Base-by-base conservation (phyloP, 2,113 vertebrate species). In the Psophia crepitans region DNA sequence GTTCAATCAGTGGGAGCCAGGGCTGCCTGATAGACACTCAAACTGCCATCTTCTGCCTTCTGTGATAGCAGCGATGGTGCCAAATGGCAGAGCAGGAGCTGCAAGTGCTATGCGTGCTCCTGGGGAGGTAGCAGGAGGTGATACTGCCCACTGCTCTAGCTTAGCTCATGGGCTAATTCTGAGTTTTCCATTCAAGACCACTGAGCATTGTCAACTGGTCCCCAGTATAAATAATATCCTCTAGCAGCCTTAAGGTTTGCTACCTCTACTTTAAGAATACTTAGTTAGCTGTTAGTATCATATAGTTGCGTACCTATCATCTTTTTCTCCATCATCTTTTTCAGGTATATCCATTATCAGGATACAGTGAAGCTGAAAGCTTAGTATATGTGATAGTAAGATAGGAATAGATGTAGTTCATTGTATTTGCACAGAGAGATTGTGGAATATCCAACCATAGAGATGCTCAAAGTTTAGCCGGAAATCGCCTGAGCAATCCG, bases 301-400 rank as follows among this genome's bases (percentile, higher is more conserved):
- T 68, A 12, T 23, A 48, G 14, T 44, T n/a, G 2, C 20, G 28
- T 60, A 58, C 35, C 28, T 75, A 0, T 60, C 48, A 41, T 10
- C 43, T 63, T 21, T 20, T 74, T 14, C 39, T 70, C 33, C 51
- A 4, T 74, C 41, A 11, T 11, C 6, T 49, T 76, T 65, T 39
- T 49, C 43, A 66, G 56, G 1, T 39, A 10, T 46, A 68, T 88
- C 90, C 6, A 14, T 90, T 84, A 65, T 12, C 79, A 43, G 39
- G 90, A 73, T 64, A 43, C 46, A 89, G 20, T 61, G 43, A 93
- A 78, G 64, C 77, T 94, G n/a, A 78, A 96, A 93, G 57, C 60
- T 84, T 83, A 54, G 61, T 87, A 14, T 64, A 18, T 46, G 41
- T 83, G 41, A 56, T 70, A 37, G 33, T 71, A 60, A 65, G 68